These are phyloP conservation scores for Mythimna loreyi DNA, from an alignment of 2,888 invertebrate species.

Conservation along the genomic window DNA sequence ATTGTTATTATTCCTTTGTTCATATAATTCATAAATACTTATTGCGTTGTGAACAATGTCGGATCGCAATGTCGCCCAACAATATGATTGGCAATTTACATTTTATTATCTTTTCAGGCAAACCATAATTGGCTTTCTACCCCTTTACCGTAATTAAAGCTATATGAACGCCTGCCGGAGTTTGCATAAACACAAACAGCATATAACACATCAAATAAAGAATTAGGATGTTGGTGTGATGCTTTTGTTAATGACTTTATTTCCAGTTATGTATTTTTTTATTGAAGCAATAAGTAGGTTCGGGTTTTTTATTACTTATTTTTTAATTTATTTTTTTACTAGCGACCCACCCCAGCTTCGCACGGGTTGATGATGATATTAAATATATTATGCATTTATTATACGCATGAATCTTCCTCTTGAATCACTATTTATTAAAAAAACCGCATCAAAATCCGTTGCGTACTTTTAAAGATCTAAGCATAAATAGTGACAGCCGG, in stretches of 20 bases:
- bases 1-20: conserved; percentile 45
- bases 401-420: no score
- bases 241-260: conserved; percentile 40
- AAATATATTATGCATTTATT: no score
- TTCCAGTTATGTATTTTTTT: conserved; percentile 5
- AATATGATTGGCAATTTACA: conserved; percentile 76
- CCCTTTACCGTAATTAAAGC: conserved; percentile 66
- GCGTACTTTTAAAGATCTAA: no score
- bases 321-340: no score
- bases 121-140: conserved; percentile 66
- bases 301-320: no score
- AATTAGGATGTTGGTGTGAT: conserved; percentile 23
- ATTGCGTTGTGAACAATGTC: conserved; percentile 52
- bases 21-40: conserved; percentile 53
- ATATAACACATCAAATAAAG: conserved; percentile 37
- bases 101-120: conserved; percentile 71
- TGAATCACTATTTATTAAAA: no score
- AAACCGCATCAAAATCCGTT: no score
- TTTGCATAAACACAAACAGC: conserved; percentile 40
- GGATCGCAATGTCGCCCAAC: conserved; percentile 63
- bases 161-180: conserved; percentile 35
- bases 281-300: background rate
- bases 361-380: no score
- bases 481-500: no score
- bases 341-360: no score